These are phyloP conservation scores for Erpobdella octoculata DNA, from an alignment of 2,888 invertebrate species.

Conservation along the genomic window DNA sequence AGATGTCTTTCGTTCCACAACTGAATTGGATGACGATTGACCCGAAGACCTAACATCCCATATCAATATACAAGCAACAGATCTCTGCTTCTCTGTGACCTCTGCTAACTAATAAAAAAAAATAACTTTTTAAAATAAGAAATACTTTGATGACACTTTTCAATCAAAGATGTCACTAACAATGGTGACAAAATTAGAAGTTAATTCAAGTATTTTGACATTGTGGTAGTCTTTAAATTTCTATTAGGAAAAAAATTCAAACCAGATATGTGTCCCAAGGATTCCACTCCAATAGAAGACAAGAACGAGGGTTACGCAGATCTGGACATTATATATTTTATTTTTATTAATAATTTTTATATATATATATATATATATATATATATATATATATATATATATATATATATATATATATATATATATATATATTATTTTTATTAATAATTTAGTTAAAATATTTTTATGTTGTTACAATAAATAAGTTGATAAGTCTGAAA, in stretches of 20 bases:
- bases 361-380: no score
- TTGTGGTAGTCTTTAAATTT: not conserved
- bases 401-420: no score
- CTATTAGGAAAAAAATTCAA: not conserved
- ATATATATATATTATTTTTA: no score
- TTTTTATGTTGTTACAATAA: no score
- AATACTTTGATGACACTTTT: not conserved
- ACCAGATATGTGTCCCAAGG: slow-evolving; percentile 68
- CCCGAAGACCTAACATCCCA: slow-evolving; percentile 67
- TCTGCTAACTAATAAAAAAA: slow-evolving; percentile 60
- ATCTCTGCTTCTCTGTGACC: slow-evolving; percentile 79
- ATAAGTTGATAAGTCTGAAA: no score
- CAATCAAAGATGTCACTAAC: not conserved
- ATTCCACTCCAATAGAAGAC: slow-evolving; percentile 81
- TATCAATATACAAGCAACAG: slow-evolving; percentile 76
- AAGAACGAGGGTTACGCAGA: slow-evolving; percentile 76
- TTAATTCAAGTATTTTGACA: slow-evolving; percentile 7
- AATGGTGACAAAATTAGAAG: not conserved
- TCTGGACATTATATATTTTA: no score
- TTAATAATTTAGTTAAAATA: no score
- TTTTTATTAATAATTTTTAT: no score
- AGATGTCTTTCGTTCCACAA: slow-evolving; percentile 60
- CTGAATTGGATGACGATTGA: slow-evolving; percentile 54
- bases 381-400: no score
- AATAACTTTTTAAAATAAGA: not conserved